phyloP scores from a whole-genome alignment of 2,888 invertebrate genomes.

The Nephrotoma guestfalica region DNA sequence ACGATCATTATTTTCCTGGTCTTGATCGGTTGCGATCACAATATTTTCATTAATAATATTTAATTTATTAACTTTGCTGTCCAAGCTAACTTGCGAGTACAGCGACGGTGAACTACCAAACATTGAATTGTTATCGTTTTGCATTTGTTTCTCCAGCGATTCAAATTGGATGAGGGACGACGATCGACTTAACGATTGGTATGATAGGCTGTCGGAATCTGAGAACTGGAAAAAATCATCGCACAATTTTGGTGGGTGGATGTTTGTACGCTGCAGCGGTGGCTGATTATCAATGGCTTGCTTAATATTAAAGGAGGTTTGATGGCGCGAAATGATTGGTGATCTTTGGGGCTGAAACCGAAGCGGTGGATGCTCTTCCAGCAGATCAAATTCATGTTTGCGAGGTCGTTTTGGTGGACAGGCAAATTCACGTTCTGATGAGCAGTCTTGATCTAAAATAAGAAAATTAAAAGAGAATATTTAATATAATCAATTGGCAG shows the following conservation, averaged over 20 bases:
- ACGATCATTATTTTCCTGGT: not conserved
- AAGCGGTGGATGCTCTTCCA: conserved; percentile 7
- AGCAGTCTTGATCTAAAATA: conserved; percentile 28
- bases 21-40: not conserved
- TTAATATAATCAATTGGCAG: no score
- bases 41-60: not conserved
- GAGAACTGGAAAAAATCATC: conserved; percentile 21
- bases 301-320: not conserved
- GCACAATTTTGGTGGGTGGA: not conserved
- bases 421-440: conserved; percentile 56
- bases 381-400: conserved; percentile 35
- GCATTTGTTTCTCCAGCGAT: conserved; percentile 58
- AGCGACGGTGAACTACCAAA: conserved; percentile 31
- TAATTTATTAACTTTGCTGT: not conserved
- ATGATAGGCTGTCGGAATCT: conserved; percentile 33
- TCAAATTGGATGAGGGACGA: conserved; percentile 76
- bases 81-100: conserved; percentile 3
- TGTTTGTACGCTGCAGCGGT: not conserved
- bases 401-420: conserved; percentile 60
- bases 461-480: not conserved
- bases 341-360: not conserved
- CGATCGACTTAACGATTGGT: conserved; percentile 55
- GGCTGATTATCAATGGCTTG: not conserved
- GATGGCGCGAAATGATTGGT: not conserved
- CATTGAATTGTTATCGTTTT: conserved; percentile 26